Conservation (phyloP, 2,888 invertebrate genomes). For the Lycia hirtaria region DNA sequence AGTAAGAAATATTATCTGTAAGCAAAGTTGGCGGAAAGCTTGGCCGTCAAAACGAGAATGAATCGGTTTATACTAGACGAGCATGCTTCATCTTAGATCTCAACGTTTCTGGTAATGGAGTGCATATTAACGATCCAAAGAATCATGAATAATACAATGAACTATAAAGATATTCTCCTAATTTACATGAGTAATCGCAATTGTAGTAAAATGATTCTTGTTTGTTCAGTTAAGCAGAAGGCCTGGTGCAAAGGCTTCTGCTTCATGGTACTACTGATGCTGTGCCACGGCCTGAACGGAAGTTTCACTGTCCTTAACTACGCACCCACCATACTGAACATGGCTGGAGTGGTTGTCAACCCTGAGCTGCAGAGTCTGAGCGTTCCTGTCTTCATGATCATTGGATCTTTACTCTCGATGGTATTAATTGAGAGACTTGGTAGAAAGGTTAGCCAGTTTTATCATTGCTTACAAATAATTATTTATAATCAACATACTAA, state of each 20-base stretch:
- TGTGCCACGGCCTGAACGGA: constrained; percentile 46
- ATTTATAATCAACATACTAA: too few species aligned
- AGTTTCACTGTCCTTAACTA: constrained; percentile 49
- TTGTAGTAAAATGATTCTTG: neutral
- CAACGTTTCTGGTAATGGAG: too few species aligned
- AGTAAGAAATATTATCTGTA: too few species aligned
- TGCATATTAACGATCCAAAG: too few species aligned
- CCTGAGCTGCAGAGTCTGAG: constrained; percentile 51
- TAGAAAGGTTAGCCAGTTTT: constrained; percentile 44
- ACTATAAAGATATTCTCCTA: too few species aligned
- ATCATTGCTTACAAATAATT: too few species aligned
- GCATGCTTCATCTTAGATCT: too few species aligned
- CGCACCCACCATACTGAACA: constrained; percentile 46
- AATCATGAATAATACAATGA: too few species aligned
- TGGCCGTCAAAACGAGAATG: too few species aligned
- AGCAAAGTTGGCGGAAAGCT: too few species aligned
- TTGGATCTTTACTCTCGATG: constrained; percentile 47
- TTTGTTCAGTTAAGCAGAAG: constrained; percentile 48
- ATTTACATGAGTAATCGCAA: too few species aligned
- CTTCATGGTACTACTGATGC: constrained; percentile 40
- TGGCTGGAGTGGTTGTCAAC: constrained; percentile 45
- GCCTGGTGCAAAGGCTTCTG: constrained; percentile 53
- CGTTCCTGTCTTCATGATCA: constrained; percentile 51
- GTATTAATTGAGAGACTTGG: constrained; percentile 44
- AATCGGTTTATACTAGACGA: too few species aligned